A percentile compares a stretch with the other conserved stretches of the same genome.
These are phyloP conservation scores for Steinernema scapterisci DNA, from an alignment of 2,888 invertebrate genomes.

Conservation along the genomic window DNA sequence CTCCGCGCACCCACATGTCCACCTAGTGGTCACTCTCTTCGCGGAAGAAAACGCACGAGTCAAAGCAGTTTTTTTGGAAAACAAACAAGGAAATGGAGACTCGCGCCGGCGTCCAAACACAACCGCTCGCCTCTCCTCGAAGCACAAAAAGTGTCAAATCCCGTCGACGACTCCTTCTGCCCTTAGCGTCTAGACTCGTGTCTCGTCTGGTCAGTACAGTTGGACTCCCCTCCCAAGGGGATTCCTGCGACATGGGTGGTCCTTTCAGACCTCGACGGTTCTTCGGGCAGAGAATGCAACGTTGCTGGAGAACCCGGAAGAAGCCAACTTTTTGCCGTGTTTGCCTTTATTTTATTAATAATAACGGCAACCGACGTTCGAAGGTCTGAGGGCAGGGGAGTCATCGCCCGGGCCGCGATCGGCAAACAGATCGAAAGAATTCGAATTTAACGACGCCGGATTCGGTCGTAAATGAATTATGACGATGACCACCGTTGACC, in stretches of 20 bases:
- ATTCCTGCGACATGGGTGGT: not conserved
- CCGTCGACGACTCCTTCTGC: not conserved
- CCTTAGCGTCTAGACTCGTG: not conserved
- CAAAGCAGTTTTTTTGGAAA: slow-evolving; percentile 7
- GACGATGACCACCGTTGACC: slow-evolving; percentile 29
- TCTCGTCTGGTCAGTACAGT: not conserved
- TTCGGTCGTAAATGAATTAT: slow-evolving; percentile 23
- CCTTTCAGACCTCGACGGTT: not conserved
- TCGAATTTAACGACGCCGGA: slow-evolving; percentile 10
- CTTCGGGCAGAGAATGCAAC: not conserved
- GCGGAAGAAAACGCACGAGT: slow-evolving; percentile 15
- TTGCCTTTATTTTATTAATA: slow-evolving; percentile 3
- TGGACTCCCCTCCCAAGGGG: not conserved
- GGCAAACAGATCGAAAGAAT: slow-evolving; percentile 30
- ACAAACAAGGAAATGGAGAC: slow-evolving; percentile 29
- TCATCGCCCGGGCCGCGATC: slow-evolving; percentile 28
- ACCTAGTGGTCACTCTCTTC: slow-evolving; percentile 8
- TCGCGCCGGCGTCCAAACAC: not conserved
- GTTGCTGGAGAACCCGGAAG: slow-evolving; percentile 7
- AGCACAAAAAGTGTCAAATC: slow-evolving; percentile 4
- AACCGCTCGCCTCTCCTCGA: not conserved
- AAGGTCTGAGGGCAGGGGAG: slow-evolving; percentile 13
- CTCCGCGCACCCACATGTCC: slow-evolving; percentile 20
- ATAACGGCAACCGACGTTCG: not conserved
- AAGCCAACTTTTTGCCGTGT: not conserved